phyloP scores from a whole-genome alignment of 2,113 vertebrate genomes.

The Melanerpes aurifrons region DNA sequence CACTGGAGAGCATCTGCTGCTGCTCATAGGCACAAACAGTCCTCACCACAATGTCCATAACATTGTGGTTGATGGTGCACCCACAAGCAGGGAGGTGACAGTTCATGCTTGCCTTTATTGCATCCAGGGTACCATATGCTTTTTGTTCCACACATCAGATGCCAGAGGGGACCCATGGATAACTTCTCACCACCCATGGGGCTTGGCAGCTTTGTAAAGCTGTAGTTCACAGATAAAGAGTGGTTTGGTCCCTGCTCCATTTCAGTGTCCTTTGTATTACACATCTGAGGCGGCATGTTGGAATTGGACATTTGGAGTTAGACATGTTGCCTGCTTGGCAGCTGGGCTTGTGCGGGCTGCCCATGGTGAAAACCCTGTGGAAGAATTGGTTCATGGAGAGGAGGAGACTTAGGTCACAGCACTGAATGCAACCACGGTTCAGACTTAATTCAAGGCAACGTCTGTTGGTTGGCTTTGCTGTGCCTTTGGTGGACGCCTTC shows the following conservation, averaged over 20 bases:
- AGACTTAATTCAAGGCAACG: not conserved
- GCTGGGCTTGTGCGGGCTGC: not conserved
- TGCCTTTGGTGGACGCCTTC: not conserved
- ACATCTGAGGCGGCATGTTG: not conserved
- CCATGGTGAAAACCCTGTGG: accelerated
- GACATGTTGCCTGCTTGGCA: not conserved
- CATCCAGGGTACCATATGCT: not conserved
- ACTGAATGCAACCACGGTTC: not conserved
- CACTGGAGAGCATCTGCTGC: not conserved
- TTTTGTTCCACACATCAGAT: not conserved
- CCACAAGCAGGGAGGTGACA: not conserved
- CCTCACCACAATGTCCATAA: accelerated
- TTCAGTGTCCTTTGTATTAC: accelerated
- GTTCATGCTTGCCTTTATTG: not conserved
- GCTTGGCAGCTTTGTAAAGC: not conserved
- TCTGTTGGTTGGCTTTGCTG: not conserved
- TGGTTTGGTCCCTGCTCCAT: accelerated
- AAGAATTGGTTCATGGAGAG: not conserved
- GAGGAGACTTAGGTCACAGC: not conserved
- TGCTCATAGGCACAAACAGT: not conserved
- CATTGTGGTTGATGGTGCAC: accelerated
- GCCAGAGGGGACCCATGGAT: not conserved
- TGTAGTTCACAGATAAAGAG: accelerated
- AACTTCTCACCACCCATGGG: accelerated
- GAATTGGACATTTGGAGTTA: not conserved